Evolutionary conservation across 1,140 invertebrate genomes (phyloP), one percentile per base, ranked within the genome.

Genomic region (Coptotermes formosanus): DNA sequence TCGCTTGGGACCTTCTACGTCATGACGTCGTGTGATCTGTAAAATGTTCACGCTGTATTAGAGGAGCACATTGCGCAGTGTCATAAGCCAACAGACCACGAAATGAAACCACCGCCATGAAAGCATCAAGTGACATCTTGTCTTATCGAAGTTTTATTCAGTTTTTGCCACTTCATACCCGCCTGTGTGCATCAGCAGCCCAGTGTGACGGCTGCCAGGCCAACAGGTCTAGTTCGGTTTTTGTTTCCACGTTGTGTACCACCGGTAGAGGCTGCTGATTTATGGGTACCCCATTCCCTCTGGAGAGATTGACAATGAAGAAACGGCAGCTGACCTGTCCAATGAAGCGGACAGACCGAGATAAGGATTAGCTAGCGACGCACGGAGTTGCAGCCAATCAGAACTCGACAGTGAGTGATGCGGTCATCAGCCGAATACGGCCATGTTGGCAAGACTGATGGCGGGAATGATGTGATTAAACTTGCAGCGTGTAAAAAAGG

Each of bases 381-480:
- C 64, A 16, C 52, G 19, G 52, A 55, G 52, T 55, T 55, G 52
- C 11, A 75, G 64, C 64, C 64, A 75, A 75, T 75, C 64, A 75
- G 25, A 75, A 75, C 64, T 75, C 64, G 64, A 75, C 64, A 75
- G 64, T 75, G 64, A 75, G 64, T 75, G 64, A 75, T 75, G 64
- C 64, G 64, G 64, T 75, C 64, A 75, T 75, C 64, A 75, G 64
- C 25, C 64, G n/a, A 30, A 25, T 75, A 75, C 64, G 64, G 64
- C 64, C 64, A 30, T 75, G 64, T 75, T 75, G 64, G 64, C 64
- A 75, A 75, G 64, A 75, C 64, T 75, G 64, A 75, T 75, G n/a
- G 64, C 25, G 64, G 64, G 64, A n/a, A 75, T 75, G 64, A 75
- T 75, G 64, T 75, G 64, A 75, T 75, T 75, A 75, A 75, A 75